A percentile compares a stretch with the other conserved stretches of the same genome.
phyloP scores from a whole-genome alignment of 2,113 vertebrate species.

The Hirundichthys speculiger region DNA sequence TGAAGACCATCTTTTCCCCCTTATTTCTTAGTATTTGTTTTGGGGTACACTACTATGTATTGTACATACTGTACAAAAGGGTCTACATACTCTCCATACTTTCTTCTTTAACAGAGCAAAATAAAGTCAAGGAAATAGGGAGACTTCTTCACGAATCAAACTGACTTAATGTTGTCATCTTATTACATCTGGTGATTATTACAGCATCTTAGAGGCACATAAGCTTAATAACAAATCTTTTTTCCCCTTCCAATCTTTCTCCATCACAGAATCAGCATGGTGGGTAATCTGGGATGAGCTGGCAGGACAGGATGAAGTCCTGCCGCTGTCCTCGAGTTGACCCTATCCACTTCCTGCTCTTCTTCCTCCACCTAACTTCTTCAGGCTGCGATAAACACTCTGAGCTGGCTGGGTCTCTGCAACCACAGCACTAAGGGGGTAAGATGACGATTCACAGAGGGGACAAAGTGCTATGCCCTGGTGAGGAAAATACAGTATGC shows the following conservation, averaged over 20 bases:
- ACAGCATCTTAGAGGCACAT: background rate
- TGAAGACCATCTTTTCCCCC: too few species aligned
- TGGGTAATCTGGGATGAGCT: constrained; percentile 50
- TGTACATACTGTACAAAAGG: too few species aligned
- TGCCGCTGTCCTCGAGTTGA: constrained; percentile 54
- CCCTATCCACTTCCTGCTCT: constrained; percentile 36
- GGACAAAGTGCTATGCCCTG: constrained; percentile 36
- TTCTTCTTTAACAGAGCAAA: too few species aligned
- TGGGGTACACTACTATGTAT: too few species aligned
- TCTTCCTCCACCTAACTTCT: constrained; percentile 30
- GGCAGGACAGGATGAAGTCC: too few species aligned
- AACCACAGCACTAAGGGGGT: constrained; percentile 27
- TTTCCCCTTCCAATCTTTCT: constrained; percentile 2
- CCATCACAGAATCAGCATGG: constrained; percentile 4
- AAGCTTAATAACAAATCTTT: constrained; percentile 8
- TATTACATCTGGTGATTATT: constrained; percentile 11
- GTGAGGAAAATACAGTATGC: too few species aligned
- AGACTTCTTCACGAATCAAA: too few species aligned
- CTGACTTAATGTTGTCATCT: background rate
- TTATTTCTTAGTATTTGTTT: too few species aligned
- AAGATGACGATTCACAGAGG: constrained; percentile 42
- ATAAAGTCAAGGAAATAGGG: too few species aligned
- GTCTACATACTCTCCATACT: too few species aligned
- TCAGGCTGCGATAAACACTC: constrained; percentile 22
- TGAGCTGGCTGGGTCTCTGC: constrained; percentile 18